These are phyloP conservation scores for Gryllus bimaculatus DNA, from an alignment of 1,140 invertebrate genomes.

Conservation along the genomic window DNA sequence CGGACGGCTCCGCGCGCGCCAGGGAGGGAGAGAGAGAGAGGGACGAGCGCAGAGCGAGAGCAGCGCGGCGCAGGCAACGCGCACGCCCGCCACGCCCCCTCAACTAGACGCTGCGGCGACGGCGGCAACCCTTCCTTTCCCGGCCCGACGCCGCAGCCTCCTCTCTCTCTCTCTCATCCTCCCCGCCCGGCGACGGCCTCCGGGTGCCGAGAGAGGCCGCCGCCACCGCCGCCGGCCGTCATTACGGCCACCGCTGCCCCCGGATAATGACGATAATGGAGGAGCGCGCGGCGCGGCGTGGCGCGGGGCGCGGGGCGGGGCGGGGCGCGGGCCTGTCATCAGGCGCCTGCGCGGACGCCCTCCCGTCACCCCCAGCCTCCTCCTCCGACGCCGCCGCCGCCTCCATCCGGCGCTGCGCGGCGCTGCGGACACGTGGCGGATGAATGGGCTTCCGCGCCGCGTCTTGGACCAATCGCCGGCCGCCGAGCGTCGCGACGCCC, in stretches of 20 bases:
- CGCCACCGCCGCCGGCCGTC: not conserved
- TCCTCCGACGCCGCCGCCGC: no score
- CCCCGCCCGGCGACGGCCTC: no score
- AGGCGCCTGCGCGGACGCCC: not conserved
- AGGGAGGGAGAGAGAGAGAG: no score
- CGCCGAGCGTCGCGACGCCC: not conserved
- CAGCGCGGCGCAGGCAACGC: no score
- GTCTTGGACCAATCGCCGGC: not conserved
- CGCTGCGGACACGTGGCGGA: not conserved
- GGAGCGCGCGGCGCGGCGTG: not conserved
- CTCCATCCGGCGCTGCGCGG: not conserved
- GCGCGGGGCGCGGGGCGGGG: no score
- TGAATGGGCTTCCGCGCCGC: not conserved
- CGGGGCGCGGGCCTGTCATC: not conserved
- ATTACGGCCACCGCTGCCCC: not conserved
- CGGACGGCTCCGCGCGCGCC: no score
- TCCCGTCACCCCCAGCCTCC: no score
- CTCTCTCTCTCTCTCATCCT: no score
- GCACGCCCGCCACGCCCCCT: no score
- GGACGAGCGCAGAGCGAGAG: no score
- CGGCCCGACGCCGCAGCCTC: not conserved
- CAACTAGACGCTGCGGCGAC: not conserved
- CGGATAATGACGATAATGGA: constrained; percentile 1
- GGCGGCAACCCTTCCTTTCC: not conserved
- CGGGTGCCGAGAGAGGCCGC: not conserved